Evolutionary conservation across 2,888 invertebrate species (phyloP).

Genomic region (Stratiomys singularior): DNA sequence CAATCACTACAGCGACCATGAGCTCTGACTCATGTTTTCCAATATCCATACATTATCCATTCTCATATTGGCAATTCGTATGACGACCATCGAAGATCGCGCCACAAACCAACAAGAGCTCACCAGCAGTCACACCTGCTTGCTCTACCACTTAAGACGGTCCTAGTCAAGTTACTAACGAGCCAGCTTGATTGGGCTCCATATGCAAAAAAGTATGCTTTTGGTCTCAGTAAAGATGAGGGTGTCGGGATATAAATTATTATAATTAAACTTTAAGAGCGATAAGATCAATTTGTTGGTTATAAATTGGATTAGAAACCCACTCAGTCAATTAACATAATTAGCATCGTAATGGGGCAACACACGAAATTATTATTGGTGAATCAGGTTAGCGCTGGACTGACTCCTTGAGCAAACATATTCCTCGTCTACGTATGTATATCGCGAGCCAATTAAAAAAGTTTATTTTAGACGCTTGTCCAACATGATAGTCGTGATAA

Average conservation of each 20-base stretch:
- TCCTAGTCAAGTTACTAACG: constrained; percentile 3
- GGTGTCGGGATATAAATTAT: constrained; percentile 27
- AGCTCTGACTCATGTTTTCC: neutral
- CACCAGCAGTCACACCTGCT: neutral
- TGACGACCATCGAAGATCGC: neutral
- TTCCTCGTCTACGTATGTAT: neutral
- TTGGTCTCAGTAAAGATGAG: neutral
- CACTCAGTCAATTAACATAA: constrained; percentile 32
- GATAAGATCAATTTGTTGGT: constrained; percentile 32
- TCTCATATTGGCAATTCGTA: neutral
- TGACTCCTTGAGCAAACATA: neutral
- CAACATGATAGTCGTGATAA: constrained; percentile 21
- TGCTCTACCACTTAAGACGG: neutral
- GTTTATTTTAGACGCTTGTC: constrained; percentile 1
- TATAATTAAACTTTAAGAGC: constrained; percentile 30
- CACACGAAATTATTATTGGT: constrained; percentile 10
- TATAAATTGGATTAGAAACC: constrained; percentile 37
- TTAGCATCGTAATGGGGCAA: neutral
- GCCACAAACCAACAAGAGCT: neutral
- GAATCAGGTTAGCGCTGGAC: neutral
- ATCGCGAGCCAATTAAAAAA: neutral
- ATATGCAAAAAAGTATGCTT: neutral
- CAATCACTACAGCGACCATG: neutral
- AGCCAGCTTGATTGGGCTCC: neutral
- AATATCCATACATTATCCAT: neutral